A percentile compares a stretch with the other conserved stretches of the same genome.
These are phyloP conservation scores for Zoanthus solanderi DNA, from an alignment of 92 coral and sea anemone genomes.

Conservation along the genomic window DNA sequence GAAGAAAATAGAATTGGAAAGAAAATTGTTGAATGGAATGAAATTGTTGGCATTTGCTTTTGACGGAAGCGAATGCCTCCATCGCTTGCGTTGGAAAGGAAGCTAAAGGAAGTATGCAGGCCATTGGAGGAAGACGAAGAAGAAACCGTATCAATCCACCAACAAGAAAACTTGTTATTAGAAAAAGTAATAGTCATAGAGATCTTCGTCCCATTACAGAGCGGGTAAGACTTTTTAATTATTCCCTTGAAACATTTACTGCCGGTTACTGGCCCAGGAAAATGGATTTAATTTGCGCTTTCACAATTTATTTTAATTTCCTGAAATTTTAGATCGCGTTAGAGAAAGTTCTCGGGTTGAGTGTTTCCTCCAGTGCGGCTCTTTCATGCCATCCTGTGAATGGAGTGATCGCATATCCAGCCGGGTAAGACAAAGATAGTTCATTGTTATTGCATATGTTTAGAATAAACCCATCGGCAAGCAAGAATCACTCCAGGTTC, in stretches of 20 bases:
- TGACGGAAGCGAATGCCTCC: slow-evolving; percentile 38
- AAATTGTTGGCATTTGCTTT: slow-evolving; percentile 3
- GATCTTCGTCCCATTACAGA: slow-evolving; percentile 94
- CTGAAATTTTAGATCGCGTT: slow-evolving; percentile 74
- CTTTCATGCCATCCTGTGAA: slow-evolving; percentile 86
- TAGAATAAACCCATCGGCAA: not conserved
- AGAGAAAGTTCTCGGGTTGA: slow-evolving; percentile 93
- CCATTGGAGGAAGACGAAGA: slow-evolving; percentile 66
- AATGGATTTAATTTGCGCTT: not conserved
- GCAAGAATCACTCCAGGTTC: not conserved
- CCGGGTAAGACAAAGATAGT: slow-evolving; percentile 79
- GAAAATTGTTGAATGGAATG: not conserved
- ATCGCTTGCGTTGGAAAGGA: slow-evolving; percentile 1
- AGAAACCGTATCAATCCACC: slow-evolving; percentile 89
- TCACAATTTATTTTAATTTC: slow-evolving; percentile 24
- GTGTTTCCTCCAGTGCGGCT: slow-evolving; percentile 82
- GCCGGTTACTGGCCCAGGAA: not conserved
- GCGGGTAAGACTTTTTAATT: slow-evolving; percentile 68
- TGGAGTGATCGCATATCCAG: slow-evolving; percentile 93
- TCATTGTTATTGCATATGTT: not conserved
- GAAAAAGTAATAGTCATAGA: slow-evolving; percentile 94
- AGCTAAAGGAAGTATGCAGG: slow-evolving; percentile 61
- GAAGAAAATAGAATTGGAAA: not conserved
- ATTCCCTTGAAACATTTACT: not conserved
- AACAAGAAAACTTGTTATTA: slow-evolving; percentile 89